A percentile compares a stretch with the other conserved stretches of the same genome.
Conservation (phyloP, 2,113 vertebrate genomes). For the Neotoma lepida region DNA sequence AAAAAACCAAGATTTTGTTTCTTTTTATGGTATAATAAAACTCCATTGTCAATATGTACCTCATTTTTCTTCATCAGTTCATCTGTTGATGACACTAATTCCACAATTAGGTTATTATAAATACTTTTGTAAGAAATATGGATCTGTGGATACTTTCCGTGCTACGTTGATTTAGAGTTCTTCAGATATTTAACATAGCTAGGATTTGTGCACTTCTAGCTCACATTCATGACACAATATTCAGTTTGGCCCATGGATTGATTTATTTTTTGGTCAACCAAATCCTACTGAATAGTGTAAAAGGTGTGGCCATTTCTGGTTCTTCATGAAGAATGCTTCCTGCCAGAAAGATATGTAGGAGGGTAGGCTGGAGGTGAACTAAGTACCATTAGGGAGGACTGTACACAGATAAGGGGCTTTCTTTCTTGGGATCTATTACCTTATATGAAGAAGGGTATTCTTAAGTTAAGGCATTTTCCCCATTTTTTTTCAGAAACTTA, state of each 20-base stretch:
- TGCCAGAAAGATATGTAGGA: neutral
- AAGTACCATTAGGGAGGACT: neutral
- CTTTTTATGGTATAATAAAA: neutral
- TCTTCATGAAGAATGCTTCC: neutral
- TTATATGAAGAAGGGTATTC: neutral
- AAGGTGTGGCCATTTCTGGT: neutral
- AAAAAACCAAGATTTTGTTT: neutral
- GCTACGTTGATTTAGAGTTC: neutral
- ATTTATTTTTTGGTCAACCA: neutral
- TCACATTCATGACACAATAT: neutral
- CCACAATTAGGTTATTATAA: neutral
- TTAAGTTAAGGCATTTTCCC: neutral
- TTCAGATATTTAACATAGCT: neutral
- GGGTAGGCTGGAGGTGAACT: neutral
- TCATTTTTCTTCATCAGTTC: neutral
- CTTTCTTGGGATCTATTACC: neutral
- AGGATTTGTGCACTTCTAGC: neutral
- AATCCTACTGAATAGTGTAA: neutral
- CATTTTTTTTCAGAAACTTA: neutral
- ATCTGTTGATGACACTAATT: neutral
- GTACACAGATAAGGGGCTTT: neutral
- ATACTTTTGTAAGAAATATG: neutral
- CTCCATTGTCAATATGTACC: no score
- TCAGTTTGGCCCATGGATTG: neutral
- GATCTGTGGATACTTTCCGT: neutral